These are phyloP conservation scores for Megastigmus dorsalis DNA, from an alignment of 2,888 invertebrate species.

Conservation along the genomic window DNA sequence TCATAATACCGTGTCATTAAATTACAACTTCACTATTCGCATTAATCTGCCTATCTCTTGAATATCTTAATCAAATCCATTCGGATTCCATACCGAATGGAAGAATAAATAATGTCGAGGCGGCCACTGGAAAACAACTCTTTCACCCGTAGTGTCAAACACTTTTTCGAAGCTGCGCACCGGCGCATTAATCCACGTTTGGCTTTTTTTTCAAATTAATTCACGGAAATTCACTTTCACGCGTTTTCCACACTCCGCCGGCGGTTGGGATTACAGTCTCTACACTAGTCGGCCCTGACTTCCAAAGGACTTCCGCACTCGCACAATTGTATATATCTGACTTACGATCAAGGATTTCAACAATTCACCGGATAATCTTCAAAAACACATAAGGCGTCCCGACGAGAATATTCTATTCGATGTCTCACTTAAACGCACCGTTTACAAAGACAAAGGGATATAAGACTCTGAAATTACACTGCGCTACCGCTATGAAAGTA, in stretches of 20 bases:
- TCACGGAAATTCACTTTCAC: slow-evolving; percentile 54
- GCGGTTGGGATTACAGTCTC: not conserved
- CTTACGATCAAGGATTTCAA: slow-evolving; percentile 38
- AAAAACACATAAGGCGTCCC: slow-evolving; percentile 12
- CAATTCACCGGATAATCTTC: slow-evolving; percentile 33
- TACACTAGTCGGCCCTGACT: slow-evolving; percentile 50
- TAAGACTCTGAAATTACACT: too few species aligned
- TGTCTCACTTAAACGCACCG: too few species aligned
- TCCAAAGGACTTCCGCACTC: slow-evolving; percentile 46
- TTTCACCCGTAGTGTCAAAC: not conserved
- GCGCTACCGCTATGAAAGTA: too few species aligned
- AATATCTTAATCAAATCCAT: too few species aligned
- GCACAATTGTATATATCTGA: slow-evolving; percentile 15
- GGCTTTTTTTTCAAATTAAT: slow-evolving; percentile 34
- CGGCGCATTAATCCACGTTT: not conserved
- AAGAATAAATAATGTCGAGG: not conserved
- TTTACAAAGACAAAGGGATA: too few species aligned
- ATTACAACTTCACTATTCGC: too few species aligned
- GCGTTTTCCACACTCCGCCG: slow-evolving; percentile 40
- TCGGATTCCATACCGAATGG: too few species aligned
- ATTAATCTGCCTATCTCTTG: too few species aligned
- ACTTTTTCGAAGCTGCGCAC: not conserved
- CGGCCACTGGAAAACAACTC: not conserved
- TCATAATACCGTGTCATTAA: too few species aligned
- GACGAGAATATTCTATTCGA: too few species aligned